Base-by-base conservation (phyloP, 1,140 invertebrate species). In the Cephus cinctus region DNA sequence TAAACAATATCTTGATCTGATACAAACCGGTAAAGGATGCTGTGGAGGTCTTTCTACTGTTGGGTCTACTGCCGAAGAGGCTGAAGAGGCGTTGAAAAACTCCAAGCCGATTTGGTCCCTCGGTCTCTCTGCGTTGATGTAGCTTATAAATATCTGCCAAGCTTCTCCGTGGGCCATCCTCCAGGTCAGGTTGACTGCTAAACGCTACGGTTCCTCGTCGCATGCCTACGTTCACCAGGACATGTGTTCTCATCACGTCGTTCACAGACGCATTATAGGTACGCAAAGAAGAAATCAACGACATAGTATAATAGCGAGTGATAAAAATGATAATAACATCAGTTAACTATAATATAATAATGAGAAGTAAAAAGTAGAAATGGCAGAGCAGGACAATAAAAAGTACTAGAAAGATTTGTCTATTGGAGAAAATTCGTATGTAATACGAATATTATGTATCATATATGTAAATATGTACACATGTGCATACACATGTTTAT, bases 101-200 rank as follows among this genome's bases (percentile, higher is more conserved):
- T 0, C 73, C 71, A 12, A 73, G 61, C 15, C 72, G 68, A 51
- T 67, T 75, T 16, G 69, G 62, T 39, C 65, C 67, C 22, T 73
- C 71, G 34, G 70, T 71, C 32, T 75, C 71, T 11, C 71, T 61
- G 40, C 69, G 65, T 21, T 60, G 69, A 22, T 73, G 63, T 4
- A 72, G 59, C 41, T 72, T 75, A 60, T 75, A 75, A 46, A 73
- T 71, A 25, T 75, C 72, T 12, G 68, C 69, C 19, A 75, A 52
- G 47, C 71, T 75, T 47, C 69, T 65, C 46, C 69, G 58, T 38
- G 63, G 52, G 40, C 59, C 67, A 40, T 59, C 61, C 20, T 72
- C 69, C 51, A 75, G 40, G 47, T 75, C 69, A 4, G 86, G 86
- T 59, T 88, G 84, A 11, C 86, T 88, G 67, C 84, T 86, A 72